Conservation (phyloP, 2,888 invertebrate genomes). For the Diadegma fenestrale region DNA sequence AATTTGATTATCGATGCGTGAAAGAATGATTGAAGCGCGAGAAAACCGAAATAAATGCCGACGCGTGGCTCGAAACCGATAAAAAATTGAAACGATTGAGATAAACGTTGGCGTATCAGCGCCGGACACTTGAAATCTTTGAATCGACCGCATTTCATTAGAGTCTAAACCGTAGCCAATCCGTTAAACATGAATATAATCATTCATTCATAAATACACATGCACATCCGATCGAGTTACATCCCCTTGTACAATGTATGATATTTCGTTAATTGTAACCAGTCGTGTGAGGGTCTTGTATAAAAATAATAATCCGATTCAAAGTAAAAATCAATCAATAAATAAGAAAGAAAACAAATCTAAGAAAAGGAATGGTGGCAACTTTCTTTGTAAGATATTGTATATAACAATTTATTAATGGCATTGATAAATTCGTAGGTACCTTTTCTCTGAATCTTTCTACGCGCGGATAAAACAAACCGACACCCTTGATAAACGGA, state of each 20-base stretch:
- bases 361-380: conserved; percentile 80
- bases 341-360: conserved; percentile 74
- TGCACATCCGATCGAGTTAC: conserved; percentile 75
- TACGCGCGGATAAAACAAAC: conserved; percentile 73
- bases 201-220: conserved; percentile 58
- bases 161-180: conserved; percentile 46
- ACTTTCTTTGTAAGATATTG: conserved; percentile 85
- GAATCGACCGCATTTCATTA: conserved; percentile 44
- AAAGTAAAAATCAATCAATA: conserved; percentile 46
- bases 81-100: background rate
- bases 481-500: conserved; percentile 15
- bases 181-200: conserved; percentile 54
- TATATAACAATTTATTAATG: conserved; percentile 84
- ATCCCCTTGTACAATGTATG: conserved; percentile 82
- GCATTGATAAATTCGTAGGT: conserved; percentile 83
- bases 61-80: conserved; percentile 12
- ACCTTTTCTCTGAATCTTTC: conserved; percentile 79
- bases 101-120: conserved; percentile 21
- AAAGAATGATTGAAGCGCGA: conserved; percentile 18
- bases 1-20: background rate
- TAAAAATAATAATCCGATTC: conserved; percentile 69
- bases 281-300: conserved; percentile 68
- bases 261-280: conserved; percentile 82
- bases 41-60: conserved; percentile 19
- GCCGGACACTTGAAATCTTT: conserved; percentile 38